These are phyloP conservation scores for Reticulitermes lucifugus DNA, from an alignment of 2,888 invertebrate species.

Conservation along the genomic window DNA sequence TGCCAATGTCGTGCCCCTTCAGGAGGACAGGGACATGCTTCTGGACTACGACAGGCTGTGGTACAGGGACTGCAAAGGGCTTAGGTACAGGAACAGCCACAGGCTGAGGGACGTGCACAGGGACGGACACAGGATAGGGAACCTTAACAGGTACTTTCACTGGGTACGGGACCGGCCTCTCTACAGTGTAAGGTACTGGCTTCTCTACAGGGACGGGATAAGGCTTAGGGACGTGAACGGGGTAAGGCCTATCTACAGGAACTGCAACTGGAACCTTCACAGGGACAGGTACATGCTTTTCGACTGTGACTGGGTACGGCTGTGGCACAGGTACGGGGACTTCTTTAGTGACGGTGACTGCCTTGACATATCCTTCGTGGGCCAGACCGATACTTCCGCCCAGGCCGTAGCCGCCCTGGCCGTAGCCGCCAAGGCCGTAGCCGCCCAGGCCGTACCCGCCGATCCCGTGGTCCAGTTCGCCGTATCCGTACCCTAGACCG, in stretches of 20 bases:
- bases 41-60: slow-evolving; percentile 42
- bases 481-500: slow-evolving; percentile 39
- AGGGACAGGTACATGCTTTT: slow-evolving; percentile 56
- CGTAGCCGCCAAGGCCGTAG: slow-evolving; percentile 1
- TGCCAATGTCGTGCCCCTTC: slow-evolving; percentile 21
- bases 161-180: slow-evolving; percentile 49
- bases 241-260: slow-evolving; percentile 57
- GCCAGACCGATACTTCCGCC: slow-evolving; percentile 9
- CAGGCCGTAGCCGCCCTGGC: neutral
- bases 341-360: slow-evolving; percentile 56
- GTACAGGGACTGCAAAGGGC: slow-evolving; percentile 43
- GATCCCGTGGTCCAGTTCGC: slow-evolving; percentile 9
- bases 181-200: slow-evolving; percentile 55
- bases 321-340: slow-evolving; percentile 56
- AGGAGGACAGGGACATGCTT: slow-evolving; percentile 43
- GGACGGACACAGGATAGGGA: slow-evolving; percentile 54
- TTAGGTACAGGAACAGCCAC: slow-evolving; percentile 58
- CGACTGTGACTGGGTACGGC: slow-evolving; percentile 57
- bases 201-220: slow-evolving; percentile 57
- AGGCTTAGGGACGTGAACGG: slow-evolving; percentile 57
- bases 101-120: slow-evolving; percentile 56
- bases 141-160: slow-evolving; percentile 53
- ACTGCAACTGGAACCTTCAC: slow-evolving; percentile 57
- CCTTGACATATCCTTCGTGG: slow-evolving; percentile 48
- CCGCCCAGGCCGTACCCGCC: slow-evolving; percentile 19